Percentiles rank a stretch among this genome's conserved stretches.
Conservation (phyloP, 2,113 vertebrate genomes). For the Cranoglanis bouderius region DNA sequence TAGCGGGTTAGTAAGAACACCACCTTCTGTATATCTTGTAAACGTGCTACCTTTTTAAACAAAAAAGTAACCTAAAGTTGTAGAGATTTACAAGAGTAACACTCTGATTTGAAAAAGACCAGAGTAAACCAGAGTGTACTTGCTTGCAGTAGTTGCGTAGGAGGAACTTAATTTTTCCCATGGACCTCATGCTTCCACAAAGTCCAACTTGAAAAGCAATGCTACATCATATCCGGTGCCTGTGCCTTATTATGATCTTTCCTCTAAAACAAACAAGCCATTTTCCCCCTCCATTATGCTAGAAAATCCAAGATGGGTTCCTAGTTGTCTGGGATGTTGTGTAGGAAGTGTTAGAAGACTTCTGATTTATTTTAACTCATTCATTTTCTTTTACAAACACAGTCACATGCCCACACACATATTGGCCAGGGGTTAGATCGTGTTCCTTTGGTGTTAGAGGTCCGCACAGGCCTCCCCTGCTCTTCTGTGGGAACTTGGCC, state of each 20-base stretch:
- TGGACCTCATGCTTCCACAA: slow-evolving; percentile 14
- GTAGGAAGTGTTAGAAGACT: slow-evolving; percentile 5
- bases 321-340: background rate
- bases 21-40: background rate
- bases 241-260: slow-evolving; percentile 15
- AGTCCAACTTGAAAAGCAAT: slow-evolving; percentile 5
- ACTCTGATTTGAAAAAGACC: slow-evolving; percentile 6
- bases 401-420: background rate
- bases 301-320: background rate
- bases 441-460: slow-evolving; percentile 16
- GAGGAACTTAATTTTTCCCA: slow-evolving; percentile 19
- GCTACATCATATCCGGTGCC: slow-evolving; percentile 6
- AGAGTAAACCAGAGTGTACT: background rate
- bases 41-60: background rate
- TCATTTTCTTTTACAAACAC: background rate
- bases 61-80: background rate
- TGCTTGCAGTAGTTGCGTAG: slow-evolving; percentile 10
- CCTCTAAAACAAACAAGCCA: slow-evolving; percentile 10
- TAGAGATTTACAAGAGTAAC: background rate
- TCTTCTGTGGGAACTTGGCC: slow-evolving; percentile 75
- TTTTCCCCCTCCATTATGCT: background rate
- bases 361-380: slow-evolving; percentile 9
- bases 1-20: background rate
- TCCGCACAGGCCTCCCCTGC: slow-evolving; percentile 57
- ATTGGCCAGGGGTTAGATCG: slow-evolving; percentile 4